phyloP scores from a whole-genome alignment of 1,140 invertebrate species.

The Drosophila ohnishii region DNA sequence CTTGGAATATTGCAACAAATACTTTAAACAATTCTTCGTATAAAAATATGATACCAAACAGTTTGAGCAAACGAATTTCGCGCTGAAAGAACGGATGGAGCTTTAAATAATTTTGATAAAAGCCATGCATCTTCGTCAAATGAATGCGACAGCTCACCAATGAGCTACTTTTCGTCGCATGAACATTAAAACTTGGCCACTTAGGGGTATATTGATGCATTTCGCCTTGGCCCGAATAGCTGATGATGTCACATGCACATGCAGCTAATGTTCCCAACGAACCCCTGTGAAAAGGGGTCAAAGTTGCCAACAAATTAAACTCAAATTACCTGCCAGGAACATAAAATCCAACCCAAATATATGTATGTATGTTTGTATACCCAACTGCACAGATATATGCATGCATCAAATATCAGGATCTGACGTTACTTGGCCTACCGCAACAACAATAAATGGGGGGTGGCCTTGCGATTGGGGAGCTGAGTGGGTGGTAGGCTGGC shows the following conservation, averaged over 20 bases:
- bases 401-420: conserved; percentile 57
- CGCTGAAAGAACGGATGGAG: neutral
- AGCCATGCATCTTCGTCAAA: neutral
- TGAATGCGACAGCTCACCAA: neutral
- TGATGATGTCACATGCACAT: conserved; percentile 32
- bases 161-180: conserved; percentile 1
- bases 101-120: too few species aligned
- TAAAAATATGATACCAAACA: neutral
- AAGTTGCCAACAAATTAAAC: conserved; percentile 47
- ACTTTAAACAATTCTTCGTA: too few species aligned
- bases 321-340: conserved; percentile 47
- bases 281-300: conserved; percentile 29
- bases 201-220: conserved; percentile 4
- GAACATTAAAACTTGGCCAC: neutral
- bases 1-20: neutral
- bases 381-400: conserved; percentile 18
- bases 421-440: conserved; percentile 45
- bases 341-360: conserved; percentile 15
- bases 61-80: neutral
- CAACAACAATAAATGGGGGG: conserved; percentile 34
- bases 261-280: conserved; percentile 12
- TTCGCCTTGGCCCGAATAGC: conserved; percentile 28
- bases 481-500: conserved; percentile 7
- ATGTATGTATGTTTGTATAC: neutral
- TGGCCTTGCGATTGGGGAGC: conserved; percentile 6